Conservation (phyloP, 2,113 vertebrate species). For the Ochotona curzoniae region DNA sequence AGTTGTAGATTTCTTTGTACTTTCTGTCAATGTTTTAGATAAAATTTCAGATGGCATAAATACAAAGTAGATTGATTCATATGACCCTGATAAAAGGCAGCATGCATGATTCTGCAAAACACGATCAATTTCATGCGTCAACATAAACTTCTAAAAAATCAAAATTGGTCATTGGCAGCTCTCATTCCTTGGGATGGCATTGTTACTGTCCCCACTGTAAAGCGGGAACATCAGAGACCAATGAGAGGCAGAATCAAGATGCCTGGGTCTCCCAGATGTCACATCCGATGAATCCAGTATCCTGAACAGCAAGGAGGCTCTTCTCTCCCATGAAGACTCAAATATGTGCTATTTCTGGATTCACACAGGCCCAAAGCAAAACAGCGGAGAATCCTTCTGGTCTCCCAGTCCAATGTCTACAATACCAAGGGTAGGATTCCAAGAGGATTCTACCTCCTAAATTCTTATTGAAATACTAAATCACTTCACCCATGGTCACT, state of each 20-base stretch:
- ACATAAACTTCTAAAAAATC: background rate
- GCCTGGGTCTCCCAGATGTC: background rate
- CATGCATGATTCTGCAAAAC: background rate
- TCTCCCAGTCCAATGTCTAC: background rate
- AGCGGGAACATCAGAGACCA: background rate
- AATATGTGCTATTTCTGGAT: background rate
- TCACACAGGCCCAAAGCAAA: background rate
- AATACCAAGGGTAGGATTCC: background rate
- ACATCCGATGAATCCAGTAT: background rate
- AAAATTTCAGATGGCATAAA: background rate
- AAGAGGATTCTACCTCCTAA: background rate
- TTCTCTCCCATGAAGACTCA: background rate
- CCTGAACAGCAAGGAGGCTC: background rate
- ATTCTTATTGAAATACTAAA: background rate
- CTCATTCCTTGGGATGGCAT: fast-evolving
- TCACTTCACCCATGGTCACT: background rate
- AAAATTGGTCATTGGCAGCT: fast-evolving
- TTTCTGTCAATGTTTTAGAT: background rate
- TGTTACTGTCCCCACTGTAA: no score
- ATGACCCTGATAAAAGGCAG: background rate
- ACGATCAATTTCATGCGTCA: background rate
- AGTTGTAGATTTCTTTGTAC: background rate
- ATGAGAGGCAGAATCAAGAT: background rate
- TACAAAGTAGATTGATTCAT: background rate
- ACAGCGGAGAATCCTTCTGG: fast-evolving